phyloP scores from a whole-genome alignment of 2,888 invertebrate genomes.

The Drosophila birchii region DNA sequence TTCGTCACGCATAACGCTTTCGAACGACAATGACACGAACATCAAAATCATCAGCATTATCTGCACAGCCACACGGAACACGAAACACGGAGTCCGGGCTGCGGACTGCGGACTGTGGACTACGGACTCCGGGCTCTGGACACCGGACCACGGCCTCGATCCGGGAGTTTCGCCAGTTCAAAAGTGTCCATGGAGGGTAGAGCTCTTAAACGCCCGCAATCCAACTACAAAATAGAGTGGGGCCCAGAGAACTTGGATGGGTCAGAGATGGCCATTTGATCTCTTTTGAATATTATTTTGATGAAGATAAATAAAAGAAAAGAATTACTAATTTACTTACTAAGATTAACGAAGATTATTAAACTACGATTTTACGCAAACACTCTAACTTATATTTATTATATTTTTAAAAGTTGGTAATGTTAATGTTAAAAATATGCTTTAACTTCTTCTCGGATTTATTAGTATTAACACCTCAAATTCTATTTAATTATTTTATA shows the following conservation, averaged over 20 bases:
- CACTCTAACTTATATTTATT: too few relatives aligned
- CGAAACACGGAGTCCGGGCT: constrained; percentile 27
- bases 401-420: too few relatives aligned
- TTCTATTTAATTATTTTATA: too few relatives aligned
- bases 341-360: too few relatives aligned
- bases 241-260: background rate
- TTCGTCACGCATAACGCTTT: constrained; percentile 78
- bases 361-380: background rate
- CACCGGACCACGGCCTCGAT: constrained; percentile 22
- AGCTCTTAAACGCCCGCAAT: constrained; percentile 36
- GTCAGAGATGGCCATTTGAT: constrained; percentile 17
- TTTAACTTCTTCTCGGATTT: too few relatives aligned
- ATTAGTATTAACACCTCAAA: too few relatives aligned
- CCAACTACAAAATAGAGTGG: constrained; percentile 53
- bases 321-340: too few relatives aligned
- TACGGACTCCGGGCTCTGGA: constrained; percentile 16
- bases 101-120: constrained; percentile 6
- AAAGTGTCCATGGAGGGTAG: constrained; percentile 42
- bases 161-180: constrained; percentile 13
- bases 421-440: too few relatives aligned
- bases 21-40: constrained; percentile 71
- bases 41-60: constrained; percentile 78
- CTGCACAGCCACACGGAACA: constrained; percentile 57
- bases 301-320: too few relatives aligned
- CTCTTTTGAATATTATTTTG: too few relatives aligned